Evolutionary conservation across 2,113 vertebrate genomes (phyloP).

Genomic region (Sclerurus mexicanus): DNA sequence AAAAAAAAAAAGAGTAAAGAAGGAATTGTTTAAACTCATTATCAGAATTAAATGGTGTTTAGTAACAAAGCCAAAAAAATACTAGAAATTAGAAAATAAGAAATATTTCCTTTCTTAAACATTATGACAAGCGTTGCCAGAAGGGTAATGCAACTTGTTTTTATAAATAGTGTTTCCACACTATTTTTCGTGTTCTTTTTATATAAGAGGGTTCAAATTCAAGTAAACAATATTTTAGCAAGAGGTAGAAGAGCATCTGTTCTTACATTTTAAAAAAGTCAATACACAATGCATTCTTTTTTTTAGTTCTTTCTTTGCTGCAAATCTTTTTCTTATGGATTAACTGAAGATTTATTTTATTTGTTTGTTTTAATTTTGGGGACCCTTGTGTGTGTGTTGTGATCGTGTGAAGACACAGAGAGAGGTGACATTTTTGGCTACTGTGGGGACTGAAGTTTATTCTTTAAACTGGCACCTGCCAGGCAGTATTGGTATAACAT

Average conservation of each 20-base stretch:
- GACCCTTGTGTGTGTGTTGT: background rate
- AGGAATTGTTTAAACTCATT: slow-evolving; percentile 57
- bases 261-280: background rate
- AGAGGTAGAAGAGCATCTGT: background rate
- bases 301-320: background rate
- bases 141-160: background rate
- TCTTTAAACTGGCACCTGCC: background rate
- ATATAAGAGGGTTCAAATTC: background rate
- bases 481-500: background rate
- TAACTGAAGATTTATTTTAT: background rate
- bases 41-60: slow-evolving; percentile 55
- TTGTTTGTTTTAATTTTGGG: background rate
- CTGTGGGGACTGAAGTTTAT: background rate
- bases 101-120: slow-evolving; percentile 27
- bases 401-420: background rate
- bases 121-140: slow-evolving; percentile 17
- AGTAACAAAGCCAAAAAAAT: slow-evolving; percentile 33
- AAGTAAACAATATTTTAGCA: background rate
- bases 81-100: background rate
- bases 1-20: slow-evolving; percentile 19
- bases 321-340: background rate
- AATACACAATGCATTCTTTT: background rate
- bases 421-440: background rate
- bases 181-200: slow-evolving; percentile 5
- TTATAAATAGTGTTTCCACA: background rate